Base-by-base conservation (phyloP, 2,113 vertebrate species). In the Pelusios castaneus region DNA sequence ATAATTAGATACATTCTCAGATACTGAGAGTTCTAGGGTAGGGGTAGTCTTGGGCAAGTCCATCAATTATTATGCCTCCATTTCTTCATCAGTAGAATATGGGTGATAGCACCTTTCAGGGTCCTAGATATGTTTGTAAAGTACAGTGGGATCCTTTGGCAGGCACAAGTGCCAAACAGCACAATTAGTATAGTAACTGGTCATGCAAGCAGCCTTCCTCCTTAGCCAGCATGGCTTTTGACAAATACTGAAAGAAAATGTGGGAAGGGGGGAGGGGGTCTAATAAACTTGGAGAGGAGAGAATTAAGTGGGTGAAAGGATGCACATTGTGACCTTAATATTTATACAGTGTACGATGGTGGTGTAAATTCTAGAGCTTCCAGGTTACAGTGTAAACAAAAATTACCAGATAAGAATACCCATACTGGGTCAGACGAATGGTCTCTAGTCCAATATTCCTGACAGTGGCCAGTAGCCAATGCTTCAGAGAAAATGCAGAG, bases 121-220 rank as follows among this genome's bases (percentile, higher is more conserved):
- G 29, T 63, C 29, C 29, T 63, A n/a, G 31, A 19, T 67, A 4
- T 19, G 60, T n/a, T 63, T 67, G 34, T 29, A 13, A 63, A 63
- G 31, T 63, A 63, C 16, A 16, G n/a, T 67, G 16, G 60, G 34
- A 16, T 67, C 60, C 6, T 34, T 19, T 67, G 16, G 60, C 60
- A n/a, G 60, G 17, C 16, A n/a, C 60, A n/a, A 67, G 60, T 67
- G 34, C 60, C 60, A n/a, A 17, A 34, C 31, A 67, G 34, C 60
- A 67, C 34, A 67, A 5, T 19, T 63, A 63, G 34, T 8, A 1
- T 2, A 2, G 1, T 3, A 14, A 8, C 0, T 67, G 3, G 6
- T 34, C 31, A 21, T 43, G 55, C 25, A 24, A n/a, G 55, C 76
- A 78, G 58, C 21, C 60, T n/a, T 31, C 2, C 2, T 43, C 27